Base-by-base conservation (phyloP, 2,113 vertebrate species). In the Genyomyrus donnyi region DNA sequence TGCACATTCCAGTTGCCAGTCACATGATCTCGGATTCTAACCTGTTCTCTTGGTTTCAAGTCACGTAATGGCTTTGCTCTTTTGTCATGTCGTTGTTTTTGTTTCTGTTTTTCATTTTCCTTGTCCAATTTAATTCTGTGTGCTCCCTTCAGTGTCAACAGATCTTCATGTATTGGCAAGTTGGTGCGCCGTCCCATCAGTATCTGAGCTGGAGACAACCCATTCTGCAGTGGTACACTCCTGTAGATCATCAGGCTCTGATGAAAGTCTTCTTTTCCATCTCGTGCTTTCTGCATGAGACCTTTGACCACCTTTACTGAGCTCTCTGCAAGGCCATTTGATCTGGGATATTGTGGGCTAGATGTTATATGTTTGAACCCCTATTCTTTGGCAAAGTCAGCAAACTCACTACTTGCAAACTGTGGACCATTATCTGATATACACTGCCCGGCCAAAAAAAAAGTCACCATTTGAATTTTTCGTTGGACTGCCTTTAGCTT, bases 241-340 rank as follows among this genome's bases (percentile, higher is more conserved):
- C 84, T 13, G 42, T 42, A 74, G 17, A 90, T 87, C 49, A 90
- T 56, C 49, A 90, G 45, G 85, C 88, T 66, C n/a, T 48, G 49
- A 39, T 85, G 24, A 84, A 87, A 90, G n/a, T 89, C 87, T 50
- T 31, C 77, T 11, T 91, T 80, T 80, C 90, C 70, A 77, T 90
- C 77, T 2, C 49, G 48, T 86, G 39, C 62, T 15, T 92, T 92
- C 8, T 92, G 91, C 90, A 90, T 87, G 27, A 92, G 88, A 62
- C 66, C 24, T 74, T 91, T 92, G 17, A 92, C 87, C 1, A 88
- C 58, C 45, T 91, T 91, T 0, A 91, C 88, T 31, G 91, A 89
- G 46, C 90, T 91, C 42, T 89, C 91, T n/a, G 50, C 90, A 1
- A 91, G 58, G 24, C 88, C 77, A 31, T 88, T 89, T 4, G 89